Percentiles rank a stretch among this genome's conserved stretches.
Conservation (phyloP, 2,113 vertebrate genomes). For the Phrynocephalus versicolor region DNA sequence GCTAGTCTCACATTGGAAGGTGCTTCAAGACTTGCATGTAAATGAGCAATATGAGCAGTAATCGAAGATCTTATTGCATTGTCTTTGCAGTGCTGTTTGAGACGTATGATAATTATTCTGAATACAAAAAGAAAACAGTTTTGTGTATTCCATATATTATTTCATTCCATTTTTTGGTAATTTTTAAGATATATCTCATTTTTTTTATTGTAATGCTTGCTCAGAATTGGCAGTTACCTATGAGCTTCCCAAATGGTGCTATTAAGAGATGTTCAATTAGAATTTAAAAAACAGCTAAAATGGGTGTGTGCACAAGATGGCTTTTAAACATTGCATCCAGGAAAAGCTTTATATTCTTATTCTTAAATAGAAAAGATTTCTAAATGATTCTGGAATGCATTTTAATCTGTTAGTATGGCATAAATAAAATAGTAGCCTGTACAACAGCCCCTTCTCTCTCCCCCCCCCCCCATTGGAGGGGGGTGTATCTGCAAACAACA, state of each 20-base stretch:
- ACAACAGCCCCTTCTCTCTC: no score
- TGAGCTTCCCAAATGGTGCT: neutral
- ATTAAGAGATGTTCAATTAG: neutral
- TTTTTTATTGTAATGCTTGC: neutral
- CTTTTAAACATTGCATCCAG: neutral
- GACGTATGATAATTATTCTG: neutral
- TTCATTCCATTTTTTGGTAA: neutral
- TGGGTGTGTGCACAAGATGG: neutral
- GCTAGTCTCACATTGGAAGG: slow-evolving; percentile 63
- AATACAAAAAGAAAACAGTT: neutral
- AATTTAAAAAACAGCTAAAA: slow-evolving; percentile 1
- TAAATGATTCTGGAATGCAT: no score
- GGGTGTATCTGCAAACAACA: neutral
- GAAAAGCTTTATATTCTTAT: neutral
- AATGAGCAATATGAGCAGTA: slow-evolving; percentile 60
- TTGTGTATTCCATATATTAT: neutral
- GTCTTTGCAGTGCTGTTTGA: slow-evolving; percentile 17
- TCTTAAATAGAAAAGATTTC: neutral
- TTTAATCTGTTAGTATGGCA: neutral
- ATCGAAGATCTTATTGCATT: slow-evolving; percentile 53
- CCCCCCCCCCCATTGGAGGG: neutral
- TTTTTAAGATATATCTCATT: neutral
- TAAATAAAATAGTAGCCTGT: slow-evolving; percentile 1
- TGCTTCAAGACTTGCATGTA: slow-evolving; percentile 74
- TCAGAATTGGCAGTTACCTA: neutral